A percentile compares a stretch with the other conserved stretches of the same genome.
Conservation (phyloP, 2,888 invertebrate species). For the Phytoseiulus persimilis region DNA sequence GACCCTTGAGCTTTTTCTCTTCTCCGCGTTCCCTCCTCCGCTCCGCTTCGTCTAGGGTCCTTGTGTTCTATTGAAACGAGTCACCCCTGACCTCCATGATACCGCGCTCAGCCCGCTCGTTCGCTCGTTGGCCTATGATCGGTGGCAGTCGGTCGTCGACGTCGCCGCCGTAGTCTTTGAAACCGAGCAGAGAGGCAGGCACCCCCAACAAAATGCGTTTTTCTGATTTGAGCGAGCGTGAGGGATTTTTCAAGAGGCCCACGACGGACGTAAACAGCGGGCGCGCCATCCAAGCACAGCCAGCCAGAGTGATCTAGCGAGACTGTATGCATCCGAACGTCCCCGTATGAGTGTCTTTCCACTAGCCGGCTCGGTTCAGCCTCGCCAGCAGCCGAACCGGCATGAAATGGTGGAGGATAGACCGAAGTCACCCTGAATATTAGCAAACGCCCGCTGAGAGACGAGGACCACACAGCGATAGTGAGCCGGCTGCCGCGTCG, state of each 20-base stretch:
- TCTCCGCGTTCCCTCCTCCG: background rate
- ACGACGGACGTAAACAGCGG: background rate
- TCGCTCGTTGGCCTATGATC: background rate
- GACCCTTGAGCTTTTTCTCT: background rate
- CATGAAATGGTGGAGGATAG: background rate
- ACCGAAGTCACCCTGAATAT: background rate
- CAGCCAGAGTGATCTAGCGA: background rate
- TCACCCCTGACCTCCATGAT: background rate
- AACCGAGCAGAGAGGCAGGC: background rate
- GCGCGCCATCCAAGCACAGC: background rate
- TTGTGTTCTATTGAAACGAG: background rate
- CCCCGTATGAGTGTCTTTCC: background rate
- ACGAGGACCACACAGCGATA: background rate
- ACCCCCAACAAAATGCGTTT: background rate
- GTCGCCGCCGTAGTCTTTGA: background rate
- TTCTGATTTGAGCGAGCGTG: background rate
- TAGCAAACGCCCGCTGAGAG: background rate
- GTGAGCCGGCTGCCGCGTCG: background rate
- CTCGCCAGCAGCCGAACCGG: background rate
- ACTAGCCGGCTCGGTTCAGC: background rate
- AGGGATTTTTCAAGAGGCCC: background rate
- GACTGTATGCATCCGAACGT: background rate
- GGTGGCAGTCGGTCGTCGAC: background rate
- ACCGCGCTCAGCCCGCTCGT: background rate
- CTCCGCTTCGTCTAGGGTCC: background rate